Evolutionary conservation across 1,140 invertebrate species (phyloP).

Genomic region (Leucophenga varia): DNA sequence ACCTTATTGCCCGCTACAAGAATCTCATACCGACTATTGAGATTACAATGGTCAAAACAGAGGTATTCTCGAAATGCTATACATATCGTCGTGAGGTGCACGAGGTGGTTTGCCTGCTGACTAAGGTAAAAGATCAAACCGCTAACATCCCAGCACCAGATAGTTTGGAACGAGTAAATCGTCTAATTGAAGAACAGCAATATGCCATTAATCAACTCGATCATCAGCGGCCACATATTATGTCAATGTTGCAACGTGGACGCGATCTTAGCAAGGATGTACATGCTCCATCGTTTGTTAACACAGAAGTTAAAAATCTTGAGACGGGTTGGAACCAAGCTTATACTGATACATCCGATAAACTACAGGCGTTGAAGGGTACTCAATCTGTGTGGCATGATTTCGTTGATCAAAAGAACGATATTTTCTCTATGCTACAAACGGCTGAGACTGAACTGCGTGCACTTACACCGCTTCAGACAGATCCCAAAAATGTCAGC

Average conservation of each 20-base stretch:
- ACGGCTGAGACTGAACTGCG: conserved; percentile 79
- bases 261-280: conserved; percentile 84
- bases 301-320: conserved; percentile 77
- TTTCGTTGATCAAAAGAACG: conserved; percentile 82
- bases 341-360: conserved; percentile 80
- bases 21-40: conserved; percentile 89
- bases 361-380: conserved; percentile 77
- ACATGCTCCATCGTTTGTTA: conserved; percentile 83
- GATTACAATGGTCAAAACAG: conserved; percentile 87
- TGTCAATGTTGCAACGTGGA: conserved; percentile 87
- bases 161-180: conserved; percentile 72
- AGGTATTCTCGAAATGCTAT: conserved; percentile 89
- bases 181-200: conserved; percentile 77
- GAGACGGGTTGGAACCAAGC: conserved; percentile 87
- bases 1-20: conserved; percentile 83
- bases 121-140: conserved; percentile 73
- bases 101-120: conserved; percentile 76
- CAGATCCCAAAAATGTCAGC: conserved; percentile 61
- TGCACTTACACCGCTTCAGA: conserved; percentile 49
- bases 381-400: conserved; percentile 83
- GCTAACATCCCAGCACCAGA: conserved; percentile 66
- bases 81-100: conserved; percentile 85
- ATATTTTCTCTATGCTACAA: conserved; percentile 76
- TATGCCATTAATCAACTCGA: conserved; percentile 79
- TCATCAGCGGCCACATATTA: conserved; percentile 79